These are phyloP conservation scores for Zaprionus lineosus DNA, from an alignment of 2,888 invertebrate species.

Conservation along the genomic window DNA sequence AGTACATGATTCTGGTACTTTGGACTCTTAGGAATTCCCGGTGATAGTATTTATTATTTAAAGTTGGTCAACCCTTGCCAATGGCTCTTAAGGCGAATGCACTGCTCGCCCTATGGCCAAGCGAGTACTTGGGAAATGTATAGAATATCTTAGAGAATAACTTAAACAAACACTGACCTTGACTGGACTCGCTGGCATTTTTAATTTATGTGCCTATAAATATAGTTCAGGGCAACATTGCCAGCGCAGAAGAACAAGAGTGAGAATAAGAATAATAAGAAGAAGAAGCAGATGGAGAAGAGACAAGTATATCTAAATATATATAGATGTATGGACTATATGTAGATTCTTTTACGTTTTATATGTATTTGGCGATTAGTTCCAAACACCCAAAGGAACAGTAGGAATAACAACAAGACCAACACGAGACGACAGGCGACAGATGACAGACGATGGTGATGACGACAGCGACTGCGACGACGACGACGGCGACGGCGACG, in stretches of 20 bases:
- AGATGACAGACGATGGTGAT: constrained; percentile 21
- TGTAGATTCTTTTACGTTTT: constrained; percentile 53
- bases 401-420: constrained; percentile 34
- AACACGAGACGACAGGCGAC: constrained; percentile 51
- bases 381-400: constrained; percentile 44
- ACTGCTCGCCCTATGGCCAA: constrained; percentile 24
- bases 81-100: too few species aligned
- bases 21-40: too few species aligned
- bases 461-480: constrained; percentile 14
- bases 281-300: too few species aligned
- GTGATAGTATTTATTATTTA: too few species aligned
- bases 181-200: constrained; percentile 58
- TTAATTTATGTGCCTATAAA: constrained; percentile 61
- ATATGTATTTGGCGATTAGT: constrained; percentile 61
- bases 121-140: too few species aligned
- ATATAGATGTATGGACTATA: constrained; percentile 5
- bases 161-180: constrained; percentile 53
- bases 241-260: constrained; percentile 21
- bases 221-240: constrained; percentile 66
- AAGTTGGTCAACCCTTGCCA: too few species aligned
- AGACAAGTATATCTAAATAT: constrained; percentile 10
- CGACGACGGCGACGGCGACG: constrained; percentile 26
- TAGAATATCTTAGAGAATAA: too few species aligned
- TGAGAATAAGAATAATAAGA: too few species aligned
- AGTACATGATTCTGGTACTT: too few species aligned